Base-by-base conservation (phyloP, 1,140 invertebrate species). In the Euschistus heros region DNA sequence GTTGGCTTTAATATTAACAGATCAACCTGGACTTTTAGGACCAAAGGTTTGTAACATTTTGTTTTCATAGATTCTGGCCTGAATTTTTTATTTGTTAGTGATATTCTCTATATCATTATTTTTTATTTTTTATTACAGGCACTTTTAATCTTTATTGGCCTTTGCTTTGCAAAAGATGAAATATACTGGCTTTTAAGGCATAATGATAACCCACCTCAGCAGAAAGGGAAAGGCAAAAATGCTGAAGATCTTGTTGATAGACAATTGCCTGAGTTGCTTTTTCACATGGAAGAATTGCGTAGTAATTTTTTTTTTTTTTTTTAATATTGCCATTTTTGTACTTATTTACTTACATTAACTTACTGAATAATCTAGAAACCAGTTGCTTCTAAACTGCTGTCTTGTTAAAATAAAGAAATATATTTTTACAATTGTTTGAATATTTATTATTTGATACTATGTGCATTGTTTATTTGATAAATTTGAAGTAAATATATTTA, bases 281-380 rank as follows among this genome's bases (percentile, higher is more conserved):
- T 98, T 76, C 94, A 98, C 71, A 97, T 98, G 84, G 94, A 98
- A 76, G 97, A 99, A 78, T 76, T 99, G 26, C 82, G 94, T 75
- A 80, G 74, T 76, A 68, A 62, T 50, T 54, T n/a, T 44, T 47
- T 44, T 33, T 6, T 47, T n/a, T n/a, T 44, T 47, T 44, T 33
- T 6, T 47, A 5, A 18, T 47, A 47, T 47, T 47, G 13, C 15
- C 15, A 47, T 4, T 47, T 47, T 5, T 47, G 46, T n/a, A 47
- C 27, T 4, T 7, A 30, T 30, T 4, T 30, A 30, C 7, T 30
- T 30, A 7, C 7, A n/a, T n/a, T n/a, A n/a, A n/a, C n/a, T n/a
- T n/a, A n/a, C n/a, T n/a, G n/a, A n/a, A n/a, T n/a, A n/a, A n/a
- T n/a, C n/a, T n/a, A n/a, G n/a, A n/a, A n/a, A n/a, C n/a, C n/a